Conservation (phyloP, 2,888 invertebrate species). For the Hedya salicella region DNA sequence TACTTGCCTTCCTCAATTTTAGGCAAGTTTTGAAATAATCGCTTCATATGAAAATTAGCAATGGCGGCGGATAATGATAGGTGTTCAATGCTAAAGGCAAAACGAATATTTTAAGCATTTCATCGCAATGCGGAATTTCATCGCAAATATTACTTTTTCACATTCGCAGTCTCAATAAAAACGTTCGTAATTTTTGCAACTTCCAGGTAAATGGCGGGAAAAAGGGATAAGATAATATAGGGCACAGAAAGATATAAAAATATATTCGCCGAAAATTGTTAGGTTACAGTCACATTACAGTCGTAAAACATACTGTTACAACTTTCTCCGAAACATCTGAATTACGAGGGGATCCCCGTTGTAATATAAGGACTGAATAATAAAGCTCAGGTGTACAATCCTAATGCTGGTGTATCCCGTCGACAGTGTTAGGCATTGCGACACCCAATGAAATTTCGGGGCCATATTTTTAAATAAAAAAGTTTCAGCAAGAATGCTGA, state of each 20-base stretch:
- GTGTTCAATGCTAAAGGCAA: no score
- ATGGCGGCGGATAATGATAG: no score
- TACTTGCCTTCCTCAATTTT: no score
- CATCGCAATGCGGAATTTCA: no score
- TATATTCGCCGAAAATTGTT: conserved; percentile 29
- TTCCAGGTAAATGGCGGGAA: background rate
- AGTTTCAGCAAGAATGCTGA: conserved; percentile 2
- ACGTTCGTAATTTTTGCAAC: background rate
- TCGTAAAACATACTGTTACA: conserved; percentile 53
- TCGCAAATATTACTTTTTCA: no score
- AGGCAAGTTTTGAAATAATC: no score
- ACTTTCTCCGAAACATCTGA: conserved; percentile 40
- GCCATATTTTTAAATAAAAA: conserved; percentile 15
- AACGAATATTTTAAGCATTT: no score
- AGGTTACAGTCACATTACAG: conserved; percentile 25
- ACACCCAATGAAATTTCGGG: conserved; percentile 42
- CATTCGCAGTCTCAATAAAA: no score
- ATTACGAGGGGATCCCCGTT: conserved; percentile 50
- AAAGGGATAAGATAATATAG: conserved; percentile 9
- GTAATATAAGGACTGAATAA: conserved; percentile 56
- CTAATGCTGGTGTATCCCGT: conserved; percentile 51
- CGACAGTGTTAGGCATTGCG: conserved; percentile 44
- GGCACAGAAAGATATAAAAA: conserved; percentile 2
- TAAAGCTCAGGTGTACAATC: conserved; percentile 58
- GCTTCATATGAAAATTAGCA: no score